A percentile compares a stretch with the other conserved stretches of the same genome.
Conservation (phyloP, 2,797 vertebrate species). For the Sebastes kiyomatsui region DNA sequence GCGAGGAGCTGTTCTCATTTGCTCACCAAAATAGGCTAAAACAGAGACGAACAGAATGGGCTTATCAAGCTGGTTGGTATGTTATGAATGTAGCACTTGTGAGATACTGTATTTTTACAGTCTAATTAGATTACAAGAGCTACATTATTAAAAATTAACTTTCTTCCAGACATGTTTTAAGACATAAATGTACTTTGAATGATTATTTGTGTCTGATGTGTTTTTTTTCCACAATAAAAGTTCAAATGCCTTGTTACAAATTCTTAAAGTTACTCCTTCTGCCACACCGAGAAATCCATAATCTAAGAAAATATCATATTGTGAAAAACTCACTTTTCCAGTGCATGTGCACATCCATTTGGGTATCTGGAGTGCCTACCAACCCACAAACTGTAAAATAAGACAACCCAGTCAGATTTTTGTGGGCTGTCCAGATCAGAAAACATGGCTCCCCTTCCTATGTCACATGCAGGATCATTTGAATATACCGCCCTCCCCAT, state of each 20-base stretch:
- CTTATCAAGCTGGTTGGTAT: not conserved
- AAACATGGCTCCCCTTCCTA: too few relatives aligned
- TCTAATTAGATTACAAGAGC: not conserved
- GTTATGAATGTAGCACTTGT: not conserved
- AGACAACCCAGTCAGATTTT: too few relatives aligned
- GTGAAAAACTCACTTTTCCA: too few relatives aligned
- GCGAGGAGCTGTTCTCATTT: constrained; percentile 31
- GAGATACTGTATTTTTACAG: not conserved
- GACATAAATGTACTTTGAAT: not conserved
- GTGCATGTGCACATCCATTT: too few relatives aligned
- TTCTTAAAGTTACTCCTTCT: not conserved
- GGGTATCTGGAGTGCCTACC: too few relatives aligned
- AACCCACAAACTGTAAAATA: too few relatives aligned
- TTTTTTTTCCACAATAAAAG: not conserved
- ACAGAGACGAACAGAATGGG: constrained; percentile 11
- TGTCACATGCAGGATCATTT: too few relatives aligned
- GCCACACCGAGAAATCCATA: not conserved
- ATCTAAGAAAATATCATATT: not conserved
- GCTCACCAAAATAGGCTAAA: constrained; percentile 39
- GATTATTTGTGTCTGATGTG: not conserved
- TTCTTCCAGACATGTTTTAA: not conserved
- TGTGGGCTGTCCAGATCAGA: too few relatives aligned
- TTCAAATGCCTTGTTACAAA: not conserved
- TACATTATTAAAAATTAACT: not conserved
- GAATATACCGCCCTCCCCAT: too few relatives aligned